A percentile compares a stretch with the other conserved stretches of the same genome.
These are phyloP conservation scores for Emydocephalus ijimae DNA, from an alignment of 2,113 vertebrate genomes.

Conservation along the genomic window DNA sequence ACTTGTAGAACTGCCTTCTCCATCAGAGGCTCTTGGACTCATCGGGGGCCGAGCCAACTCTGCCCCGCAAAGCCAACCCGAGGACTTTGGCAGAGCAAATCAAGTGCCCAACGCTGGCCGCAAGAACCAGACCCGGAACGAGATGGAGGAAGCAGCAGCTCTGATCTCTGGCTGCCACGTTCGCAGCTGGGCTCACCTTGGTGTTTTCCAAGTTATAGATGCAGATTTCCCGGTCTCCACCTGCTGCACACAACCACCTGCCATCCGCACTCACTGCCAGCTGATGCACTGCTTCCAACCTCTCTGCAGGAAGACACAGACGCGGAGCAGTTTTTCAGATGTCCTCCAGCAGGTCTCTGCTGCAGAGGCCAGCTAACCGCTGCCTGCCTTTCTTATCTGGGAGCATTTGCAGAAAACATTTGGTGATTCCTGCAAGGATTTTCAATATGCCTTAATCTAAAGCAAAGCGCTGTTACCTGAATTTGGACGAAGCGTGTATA, in stretches of 20 bases:
- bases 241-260: conserved; percentile 80
- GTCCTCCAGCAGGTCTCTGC: not conserved
- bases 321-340: not conserved
- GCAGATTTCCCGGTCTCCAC: conserved; percentile 74
- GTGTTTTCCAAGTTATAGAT: conserved; percentile 76
- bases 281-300: conserved; percentile 75
- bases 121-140: rapidly evolving
- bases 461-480: conserved; percentile 67
- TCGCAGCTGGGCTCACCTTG: conserved; percentile 70
- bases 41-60: not conserved
- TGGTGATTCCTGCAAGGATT: not conserved
- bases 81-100: not conserved
- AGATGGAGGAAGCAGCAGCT: rapidly evolving
- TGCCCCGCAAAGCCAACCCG: not conserved
- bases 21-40: too few species aligned
- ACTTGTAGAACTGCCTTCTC: not conserved
- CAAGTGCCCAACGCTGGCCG: rapidly evolving
- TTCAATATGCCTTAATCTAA: not conserved
- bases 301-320: conserved; percentile 61
- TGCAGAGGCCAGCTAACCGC: not conserved
- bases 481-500: conserved; percentile 73
- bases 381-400: not conserved
- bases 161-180: rapidly evolving
- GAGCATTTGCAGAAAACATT: not conserved
- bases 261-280: conserved; percentile 79